These are phyloP conservation scores for Zenarchopterus dispar DNA, from an alignment of 2,797 vertebrate genomes.

Conservation along the genomic window DNA sequence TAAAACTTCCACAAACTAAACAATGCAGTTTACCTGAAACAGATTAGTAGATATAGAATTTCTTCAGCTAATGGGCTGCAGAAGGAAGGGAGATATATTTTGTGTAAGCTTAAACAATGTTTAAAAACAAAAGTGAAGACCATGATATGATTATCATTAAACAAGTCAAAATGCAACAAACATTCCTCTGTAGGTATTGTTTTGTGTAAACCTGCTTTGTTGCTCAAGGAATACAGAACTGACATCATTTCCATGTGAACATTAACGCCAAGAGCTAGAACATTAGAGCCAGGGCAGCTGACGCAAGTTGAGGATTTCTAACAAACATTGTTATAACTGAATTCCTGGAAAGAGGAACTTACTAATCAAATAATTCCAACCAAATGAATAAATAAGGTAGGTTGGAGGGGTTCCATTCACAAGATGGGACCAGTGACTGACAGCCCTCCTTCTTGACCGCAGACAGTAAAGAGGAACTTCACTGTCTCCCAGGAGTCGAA, in stretches of 20 bases:
- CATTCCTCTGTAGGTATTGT: conserved; percentile 30
- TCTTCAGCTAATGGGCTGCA: neutral
- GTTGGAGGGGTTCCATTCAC: conserved; percentile 55
- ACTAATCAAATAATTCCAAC: conserved; percentile 67
- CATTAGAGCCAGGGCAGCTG: conserved; percentile 19
- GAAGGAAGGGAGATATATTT: conserved; percentile 2
- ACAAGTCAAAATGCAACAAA: conserved; percentile 46
- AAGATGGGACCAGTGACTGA: conserved; percentile 57
- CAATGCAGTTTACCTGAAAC: neutral
- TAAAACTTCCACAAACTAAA: neutral
- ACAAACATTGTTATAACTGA: conserved; percentile 61
- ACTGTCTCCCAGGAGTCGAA: conserved; percentile 64
- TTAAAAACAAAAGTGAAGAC: conserved; percentile 30
- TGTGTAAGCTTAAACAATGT: conserved; percentile 4
- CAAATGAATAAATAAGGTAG: conserved; percentile 46
- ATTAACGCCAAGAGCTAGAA: conserved; percentile 41
- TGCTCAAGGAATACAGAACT: conserved; percentile 62
- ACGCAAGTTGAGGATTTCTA: conserved; percentile 44
- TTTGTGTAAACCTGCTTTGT: conserved; percentile 71
- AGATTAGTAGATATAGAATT: neutral
- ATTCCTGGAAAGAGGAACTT: conserved; percentile 66
- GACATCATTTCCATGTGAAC: conserved; percentile 49
- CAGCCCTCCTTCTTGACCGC: conserved; percentile 50
- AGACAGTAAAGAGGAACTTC: conserved; percentile 56
- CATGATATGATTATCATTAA: conserved; percentile 41